Conservation (phyloP, 2,888 invertebrate genomes). For the Tachystola acroxantha region DNA sequence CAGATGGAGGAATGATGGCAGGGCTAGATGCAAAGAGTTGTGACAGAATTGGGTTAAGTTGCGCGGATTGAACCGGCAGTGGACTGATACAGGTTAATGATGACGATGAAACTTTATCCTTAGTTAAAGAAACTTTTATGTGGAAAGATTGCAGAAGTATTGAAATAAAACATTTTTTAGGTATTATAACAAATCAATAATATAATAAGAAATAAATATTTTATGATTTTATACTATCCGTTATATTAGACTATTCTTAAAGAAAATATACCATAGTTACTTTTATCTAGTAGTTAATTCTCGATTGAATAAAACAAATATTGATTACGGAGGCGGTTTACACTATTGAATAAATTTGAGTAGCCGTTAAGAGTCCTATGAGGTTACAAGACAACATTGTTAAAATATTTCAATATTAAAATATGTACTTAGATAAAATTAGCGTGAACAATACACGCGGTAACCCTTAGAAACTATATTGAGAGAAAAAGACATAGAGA, state of each 20-base stretch:
- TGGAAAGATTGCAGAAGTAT: too few relatives aligned
- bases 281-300: slow-evolving; percentile 41
- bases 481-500: slow-evolving; percentile 72
- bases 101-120: too few relatives aligned
- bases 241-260: slow-evolving; percentile 58
- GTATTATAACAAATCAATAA: slow-evolving; percentile 71
- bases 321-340: slow-evolving; percentile 59
- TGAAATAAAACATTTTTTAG: slow-evolving; percentile 6
- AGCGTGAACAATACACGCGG: slow-evolving; percentile 19
- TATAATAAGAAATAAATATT: slow-evolving; percentile 72
- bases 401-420: slow-evolving; percentile 46
- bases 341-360: slow-evolving; percentile 44
- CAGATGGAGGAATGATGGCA: too few relatives aligned
- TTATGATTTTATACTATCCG: slow-evolving; percentile 55
- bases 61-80: too few relatives aligned
- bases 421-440: slow-evolving; percentile 30
- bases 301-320: slow-evolving; percentile 60
- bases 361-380: slow-evolving; percentile 51
- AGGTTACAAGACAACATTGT: slow-evolving; percentile 37
- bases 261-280: slow-evolving; percentile 59
- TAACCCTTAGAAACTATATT: slow-evolving; percentile 62
- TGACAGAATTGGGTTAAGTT: too few relatives aligned
- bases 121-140: too few relatives aligned
- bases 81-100: too few relatives aligned
- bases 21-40: too few relatives aligned